Conservation (phyloP, 2,797 vertebrate genomes). For the Rhincodon typus region DNA sequence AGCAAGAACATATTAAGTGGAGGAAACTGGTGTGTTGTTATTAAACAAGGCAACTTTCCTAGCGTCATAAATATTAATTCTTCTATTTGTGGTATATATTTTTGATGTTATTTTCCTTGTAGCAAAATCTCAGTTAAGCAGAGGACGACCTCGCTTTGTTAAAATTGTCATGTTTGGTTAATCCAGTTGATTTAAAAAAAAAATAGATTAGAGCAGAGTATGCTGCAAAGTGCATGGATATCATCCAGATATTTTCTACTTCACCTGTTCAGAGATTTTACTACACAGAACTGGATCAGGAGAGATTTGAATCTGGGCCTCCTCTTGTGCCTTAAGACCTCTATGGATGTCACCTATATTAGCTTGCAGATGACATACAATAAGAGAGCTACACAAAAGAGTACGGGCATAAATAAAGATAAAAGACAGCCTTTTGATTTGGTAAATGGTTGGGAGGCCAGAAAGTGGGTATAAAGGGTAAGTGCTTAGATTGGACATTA, state of each 20-base stretch:
- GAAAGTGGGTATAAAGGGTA: neutral
- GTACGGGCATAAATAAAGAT: neutral
- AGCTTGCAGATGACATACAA: neutral
- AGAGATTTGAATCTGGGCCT: too few relatives aligned
- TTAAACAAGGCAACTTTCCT: neutral
- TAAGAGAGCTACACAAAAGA: neutral
- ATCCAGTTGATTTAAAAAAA: too few relatives aligned
- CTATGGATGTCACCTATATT: neutral
- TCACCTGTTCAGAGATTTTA: too few relatives aligned
- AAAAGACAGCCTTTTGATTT: neutral
- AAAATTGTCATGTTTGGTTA: neutral
- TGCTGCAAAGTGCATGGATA: too few relatives aligned
- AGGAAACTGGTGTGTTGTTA: neutral
- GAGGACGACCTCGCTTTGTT: neutral
- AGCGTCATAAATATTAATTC: neutral
- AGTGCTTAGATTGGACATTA: neutral
- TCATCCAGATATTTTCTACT: too few relatives aligned
- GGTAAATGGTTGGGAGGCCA: neutral
- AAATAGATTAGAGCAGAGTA: too few relatives aligned
- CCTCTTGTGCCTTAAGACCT: too few relatives aligned
- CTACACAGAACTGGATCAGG: too few relatives aligned
- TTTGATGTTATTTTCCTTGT: neutral
- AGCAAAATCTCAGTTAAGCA: neutral
- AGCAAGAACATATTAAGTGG: neutral
- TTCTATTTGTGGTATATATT: neutral